Conservation (phyloP, 2,797 vertebrate species). For the Cyprinella venusta region DNA sequence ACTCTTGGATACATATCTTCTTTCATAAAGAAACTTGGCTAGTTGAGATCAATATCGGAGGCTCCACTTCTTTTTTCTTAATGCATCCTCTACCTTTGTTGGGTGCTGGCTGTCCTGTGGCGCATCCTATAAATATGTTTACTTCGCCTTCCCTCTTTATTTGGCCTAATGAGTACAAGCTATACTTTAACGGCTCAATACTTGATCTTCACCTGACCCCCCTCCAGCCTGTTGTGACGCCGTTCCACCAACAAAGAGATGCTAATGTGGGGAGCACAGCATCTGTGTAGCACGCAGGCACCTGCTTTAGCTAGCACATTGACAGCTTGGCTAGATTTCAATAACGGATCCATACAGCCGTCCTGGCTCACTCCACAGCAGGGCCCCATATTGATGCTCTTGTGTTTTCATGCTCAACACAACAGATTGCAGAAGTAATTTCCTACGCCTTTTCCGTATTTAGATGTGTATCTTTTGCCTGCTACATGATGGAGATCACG, state of each 20-base stretch:
- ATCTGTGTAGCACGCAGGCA: slow-evolving; percentile 47
- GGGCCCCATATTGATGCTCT: slow-evolving; percentile 44
- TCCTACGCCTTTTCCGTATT: slow-evolving; percentile 24
- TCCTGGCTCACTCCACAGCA: slow-evolving; percentile 34
- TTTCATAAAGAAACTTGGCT: slow-evolving; percentile 45
- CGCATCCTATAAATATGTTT: background rate
- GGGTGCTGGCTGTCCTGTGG: slow-evolving; percentile 10
- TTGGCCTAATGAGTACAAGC: slow-evolving; percentile 35
- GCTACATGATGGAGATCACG: background rate
- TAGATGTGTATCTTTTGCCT: background rate
- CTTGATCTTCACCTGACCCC: slow-evolving; percentile 40
- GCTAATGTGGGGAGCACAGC: slow-evolving; percentile 47
- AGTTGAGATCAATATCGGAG: slow-evolving; percentile 45
- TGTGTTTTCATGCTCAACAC: slow-evolving; percentile 34
- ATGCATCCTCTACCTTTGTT: background rate
- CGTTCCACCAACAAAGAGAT: slow-evolving; percentile 38
- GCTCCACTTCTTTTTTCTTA: slow-evolving; percentile 38
- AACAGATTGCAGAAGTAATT: slow-evolving; percentile 38
- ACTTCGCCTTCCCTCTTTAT: slow-evolving; percentile 32
- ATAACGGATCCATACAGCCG: slow-evolving; percentile 54
- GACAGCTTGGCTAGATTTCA: slow-evolving; percentile 56
- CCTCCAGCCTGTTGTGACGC: slow-evolving; percentile 36
- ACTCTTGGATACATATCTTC: slow-evolving; percentile 39
- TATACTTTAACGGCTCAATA: slow-evolving; percentile 41
- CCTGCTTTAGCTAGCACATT: slow-evolving; percentile 47